Evolutionary conservation across 1,140 invertebrate genomes (phyloP).

Genomic region (Plectus sambesii): DNA sequence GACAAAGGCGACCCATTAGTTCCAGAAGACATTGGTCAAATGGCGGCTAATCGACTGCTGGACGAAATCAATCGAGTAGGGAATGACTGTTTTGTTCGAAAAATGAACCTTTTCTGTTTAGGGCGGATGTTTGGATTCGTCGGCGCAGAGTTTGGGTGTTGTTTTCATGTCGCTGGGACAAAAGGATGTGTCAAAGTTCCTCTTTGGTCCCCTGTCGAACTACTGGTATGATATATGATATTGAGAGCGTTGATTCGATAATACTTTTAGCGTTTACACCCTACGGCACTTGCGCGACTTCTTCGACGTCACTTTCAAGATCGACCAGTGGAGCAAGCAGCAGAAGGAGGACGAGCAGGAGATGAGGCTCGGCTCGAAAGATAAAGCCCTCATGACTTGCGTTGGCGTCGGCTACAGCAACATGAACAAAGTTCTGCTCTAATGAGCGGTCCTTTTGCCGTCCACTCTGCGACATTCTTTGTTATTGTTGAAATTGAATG

Average conservation of each 20-base stretch:
- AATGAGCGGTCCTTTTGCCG: conserved; percentile 22
- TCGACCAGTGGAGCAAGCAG: conserved; percentile 56
- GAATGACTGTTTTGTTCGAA: no score
- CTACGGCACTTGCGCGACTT: conserved; percentile 78
- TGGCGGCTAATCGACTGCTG: conserved; percentile 65
- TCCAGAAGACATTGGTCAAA: conserved; percentile 79
- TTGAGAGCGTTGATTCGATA: no score
- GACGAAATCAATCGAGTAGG: conserved; percentile 70
- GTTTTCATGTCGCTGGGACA: conserved; percentile 83
- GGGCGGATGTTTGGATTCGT: conserved; percentile 81
- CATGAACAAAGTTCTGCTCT: conserved; percentile 64
- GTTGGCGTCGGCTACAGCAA: conserved; percentile 85
- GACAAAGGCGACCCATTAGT: conserved; percentile 51
- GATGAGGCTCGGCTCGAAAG: conserved; percentile 48
- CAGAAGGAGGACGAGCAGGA: conserved; percentile 47
- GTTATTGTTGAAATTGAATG: not conserved
- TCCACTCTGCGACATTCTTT: conserved; percentile 9
- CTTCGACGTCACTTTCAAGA: conserved; percentile 79
- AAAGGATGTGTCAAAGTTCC: conserved; percentile 84
- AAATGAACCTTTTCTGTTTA: conserved; percentile 42
- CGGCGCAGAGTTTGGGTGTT: conserved; percentile 69
- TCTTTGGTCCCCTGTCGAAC: conserved; percentile 60
- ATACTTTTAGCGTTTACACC: conserved; percentile 66
- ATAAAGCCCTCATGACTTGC: conserved; percentile 65
- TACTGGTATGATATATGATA: conserved; percentile 33